Percentiles rank a stretch among this genome's conserved stretches.
Conservation (phyloP, 2,888 invertebrate species). For the Dexiosoma caninum region DNA sequence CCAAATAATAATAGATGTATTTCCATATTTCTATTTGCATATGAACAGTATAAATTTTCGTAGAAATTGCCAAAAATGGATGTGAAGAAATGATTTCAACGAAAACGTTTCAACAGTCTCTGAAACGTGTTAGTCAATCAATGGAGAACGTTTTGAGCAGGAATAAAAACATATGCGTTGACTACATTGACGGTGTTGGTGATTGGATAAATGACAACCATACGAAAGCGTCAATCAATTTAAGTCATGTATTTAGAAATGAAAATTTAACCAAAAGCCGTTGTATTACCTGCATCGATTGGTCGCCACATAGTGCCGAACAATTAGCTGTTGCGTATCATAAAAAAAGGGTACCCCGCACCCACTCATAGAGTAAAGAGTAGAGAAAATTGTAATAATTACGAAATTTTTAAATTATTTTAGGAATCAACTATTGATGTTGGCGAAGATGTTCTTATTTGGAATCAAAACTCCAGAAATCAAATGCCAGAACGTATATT, state of each 20-base stretch:
- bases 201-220: conserved; percentile 89
- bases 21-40: too few relatives aligned
- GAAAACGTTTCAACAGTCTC: conserved; percentile 94
- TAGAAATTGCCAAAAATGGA: conserved; percentile 95
- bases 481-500: conserved; percentile 97
- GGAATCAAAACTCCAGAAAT: conserved; percentile 99
- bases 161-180: conserved; percentile 94
- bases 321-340: conserved; percentile 95
- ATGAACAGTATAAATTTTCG: too few relatives aligned
- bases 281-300: conserved; percentile 96
- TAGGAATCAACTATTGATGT: conserved; percentile 94
- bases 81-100: conserved; percentile 95
- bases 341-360: conserved; percentile 85
- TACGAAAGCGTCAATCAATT: conserved; percentile 89
- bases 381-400: too few relatives aligned
- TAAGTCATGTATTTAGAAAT: conserved; percentile 93
- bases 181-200: conserved; percentile 91
- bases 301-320: conserved; percentile 97
- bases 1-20: too few relatives aligned
- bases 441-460: conserved; percentile 97
- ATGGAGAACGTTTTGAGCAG: conserved; percentile 96
- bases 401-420: too few relatives aligned
- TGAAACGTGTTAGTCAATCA: conserved; percentile 90
- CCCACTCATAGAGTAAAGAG: too few relatives aligned
- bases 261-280: conserved; percentile 97